Evolutionary conservation across 2,113 vertebrate species (phyloP).

Genomic region (Mobula birostris): DNA sequence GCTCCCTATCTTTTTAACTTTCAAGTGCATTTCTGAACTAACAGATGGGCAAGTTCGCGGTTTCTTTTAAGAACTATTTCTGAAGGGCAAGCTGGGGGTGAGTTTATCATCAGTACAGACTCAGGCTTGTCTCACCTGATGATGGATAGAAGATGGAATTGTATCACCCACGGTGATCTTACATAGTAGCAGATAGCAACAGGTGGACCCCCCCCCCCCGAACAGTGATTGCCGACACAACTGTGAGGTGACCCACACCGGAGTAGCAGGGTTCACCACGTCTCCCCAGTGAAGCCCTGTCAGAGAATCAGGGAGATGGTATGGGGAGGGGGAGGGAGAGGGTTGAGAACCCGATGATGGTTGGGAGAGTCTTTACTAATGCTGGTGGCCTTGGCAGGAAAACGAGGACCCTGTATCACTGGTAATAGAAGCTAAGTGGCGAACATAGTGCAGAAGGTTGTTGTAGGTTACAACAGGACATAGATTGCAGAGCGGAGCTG

Average conservation of each 20-base stretch:
- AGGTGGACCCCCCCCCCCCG: background rate
- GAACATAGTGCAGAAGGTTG: too few species aligned
- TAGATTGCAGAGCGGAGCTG: too few species aligned
- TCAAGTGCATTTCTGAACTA: background rate
- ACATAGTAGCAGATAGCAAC: background rate
- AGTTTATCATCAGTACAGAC: background rate
- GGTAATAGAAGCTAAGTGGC: too few species aligned
- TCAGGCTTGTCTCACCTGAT: background rate
- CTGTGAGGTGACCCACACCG: background rate
- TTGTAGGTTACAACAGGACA: too few species aligned
- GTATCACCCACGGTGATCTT: background rate
- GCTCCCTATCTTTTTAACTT: background rate
- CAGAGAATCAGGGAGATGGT: background rate
- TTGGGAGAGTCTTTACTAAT: too few species aligned
- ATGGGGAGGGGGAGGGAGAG: too few species aligned
- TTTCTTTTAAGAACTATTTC: slow-evolving; percentile 18
- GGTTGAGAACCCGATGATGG: too few species aligned
- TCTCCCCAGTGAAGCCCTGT: background rate
- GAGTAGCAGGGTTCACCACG: background rate
- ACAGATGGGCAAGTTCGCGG: background rate
- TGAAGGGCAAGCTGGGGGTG: background rate
- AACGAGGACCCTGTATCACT: too few species aligned
- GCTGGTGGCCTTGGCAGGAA: too few species aligned
- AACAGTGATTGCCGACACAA: background rate
- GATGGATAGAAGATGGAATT: background rate